Evolutionary conservation across 2,113 vertebrate species (phyloP), one percentile per base, ranked within the genome.

Genomic region (Copsychus sechellarum): DNA sequence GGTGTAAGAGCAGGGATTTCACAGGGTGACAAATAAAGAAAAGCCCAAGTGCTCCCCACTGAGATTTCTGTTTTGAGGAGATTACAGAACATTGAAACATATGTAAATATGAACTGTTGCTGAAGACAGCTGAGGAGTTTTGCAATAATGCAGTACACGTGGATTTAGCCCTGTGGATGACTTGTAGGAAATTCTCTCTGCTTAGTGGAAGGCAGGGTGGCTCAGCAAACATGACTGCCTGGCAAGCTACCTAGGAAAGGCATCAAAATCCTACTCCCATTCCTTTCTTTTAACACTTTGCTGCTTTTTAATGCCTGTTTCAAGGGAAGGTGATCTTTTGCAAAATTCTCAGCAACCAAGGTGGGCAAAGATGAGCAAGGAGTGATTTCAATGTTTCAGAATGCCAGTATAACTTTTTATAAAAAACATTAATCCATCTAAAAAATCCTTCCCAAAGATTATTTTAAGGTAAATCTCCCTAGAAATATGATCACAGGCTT

Each of bases 11-110:
- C 6, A 5, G 50, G 45, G 38, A 61, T 92, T 94, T 88, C 45
- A 57, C 31, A 64, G 25, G 21, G 50, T 12, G 2, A 20, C 47
- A 62, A 72, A 82, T 17, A 15, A 62, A 73, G 62, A 36, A 50
- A 54, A 93, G 5, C 28, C 56, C 10, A 25, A 14, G 0, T 20
- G 6, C 34, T 77, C 22, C 50, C 38, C 0, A 0, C 7, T 48
- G 90, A 61, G 58, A 77, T 62, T 61, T 17, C 67, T 65, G 54
- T 8, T 83, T 33, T 94, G 34, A 73, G 40, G 74, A 72, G 50
- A 61, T 40, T 73, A 26, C 29, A 70, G 38, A 73, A 51, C 16
- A 22, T 33, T 17, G n/a, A 76, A 87, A 61, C 25, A 36, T 51
- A 61, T 3, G 22, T 34, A 80, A 89, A 80, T 38, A 89, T 58